These are phyloP conservation scores for Lucilia cuprina DNA, from an alignment of 1,140 invertebrate species.

Conservation along the genomic window DNA sequence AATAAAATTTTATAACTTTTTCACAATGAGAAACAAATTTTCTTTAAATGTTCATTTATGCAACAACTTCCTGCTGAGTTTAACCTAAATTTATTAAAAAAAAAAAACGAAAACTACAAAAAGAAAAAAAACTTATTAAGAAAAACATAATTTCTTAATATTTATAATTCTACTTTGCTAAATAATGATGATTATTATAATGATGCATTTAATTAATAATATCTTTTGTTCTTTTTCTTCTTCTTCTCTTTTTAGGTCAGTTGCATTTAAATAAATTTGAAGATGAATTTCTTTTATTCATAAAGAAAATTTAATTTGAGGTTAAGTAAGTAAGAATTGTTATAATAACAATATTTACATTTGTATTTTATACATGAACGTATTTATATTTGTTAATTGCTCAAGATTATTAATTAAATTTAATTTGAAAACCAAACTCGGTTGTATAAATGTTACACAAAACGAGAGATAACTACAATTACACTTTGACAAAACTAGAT, in stretches of 20 bases:
- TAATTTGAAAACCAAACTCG: neutral
- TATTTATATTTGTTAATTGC: neutral
- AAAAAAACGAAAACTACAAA: neutral
- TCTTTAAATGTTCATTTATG: neutral
- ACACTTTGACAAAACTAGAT: too few relatives aligned
- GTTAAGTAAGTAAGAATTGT: conserved; percentile 3
- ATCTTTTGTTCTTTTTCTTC: neutral
- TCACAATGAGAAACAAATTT: neutral
- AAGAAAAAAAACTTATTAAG: neutral
- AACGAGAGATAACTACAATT: neutral
- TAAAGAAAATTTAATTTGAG: neutral
- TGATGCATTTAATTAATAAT: conserved; percentile 15
- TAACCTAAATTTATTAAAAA: neutral
- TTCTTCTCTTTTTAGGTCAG: neutral
- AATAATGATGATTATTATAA: neutral
- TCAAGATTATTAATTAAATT: neutral
- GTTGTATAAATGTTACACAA: neutral
- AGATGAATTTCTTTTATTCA: neutral
- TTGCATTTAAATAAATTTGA: neutral
- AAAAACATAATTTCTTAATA: neutral
- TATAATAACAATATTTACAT: neutral
- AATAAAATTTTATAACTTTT: neutral
- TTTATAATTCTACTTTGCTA: neutral
- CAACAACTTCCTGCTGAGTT: conserved; percentile 10
- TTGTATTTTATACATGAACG: too few relatives aligned